Percentiles rank a stretch among this genome's conserved stretches.
These are phyloP conservation scores for Oostethus manadensis DNA, from an alignment of 2,113 vertebrate genomes.

Conservation along the genomic window DNA sequence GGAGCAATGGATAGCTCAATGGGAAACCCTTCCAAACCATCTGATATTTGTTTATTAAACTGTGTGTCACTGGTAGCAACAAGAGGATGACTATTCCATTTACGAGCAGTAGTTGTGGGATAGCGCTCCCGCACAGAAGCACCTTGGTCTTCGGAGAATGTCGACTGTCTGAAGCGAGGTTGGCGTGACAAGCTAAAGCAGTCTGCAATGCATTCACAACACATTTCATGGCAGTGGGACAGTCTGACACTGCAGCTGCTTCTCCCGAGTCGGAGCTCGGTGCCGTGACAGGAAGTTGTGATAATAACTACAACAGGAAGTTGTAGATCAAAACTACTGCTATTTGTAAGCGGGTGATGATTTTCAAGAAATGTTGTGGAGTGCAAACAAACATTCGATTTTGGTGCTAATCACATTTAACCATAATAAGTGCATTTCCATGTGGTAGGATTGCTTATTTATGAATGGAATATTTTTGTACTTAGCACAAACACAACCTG, in stretches of 20 bases:
- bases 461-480: no score
- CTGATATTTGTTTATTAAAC: constrained; percentile 65
- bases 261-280: not conserved
- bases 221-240: not conserved
- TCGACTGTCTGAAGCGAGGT: constrained; percentile 18
- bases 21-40: constrained; percentile 58
- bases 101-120: constrained; percentile 27
- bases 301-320: no score
- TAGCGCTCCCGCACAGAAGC: constrained; percentile 22
- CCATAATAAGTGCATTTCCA: no score
- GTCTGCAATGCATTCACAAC: constrained; percentile 11
- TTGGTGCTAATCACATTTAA: no score
- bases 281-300: no score
- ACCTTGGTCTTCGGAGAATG: constrained; percentile 19
- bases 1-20: constrained; percentile 54
- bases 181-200: constrained; percentile 20
- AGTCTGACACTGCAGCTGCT: constrained; percentile 20
- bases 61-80: constrained; percentile 58
- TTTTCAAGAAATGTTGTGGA: no score
- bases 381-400: no score
- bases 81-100: constrained; percentile 29
- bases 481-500: no score
- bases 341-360: no score
- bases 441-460: no score
- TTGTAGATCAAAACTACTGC: no score